These are phyloP conservation scores for Gopherus evgoodei DNA, from an alignment of 2,113 vertebrate genomes.

Conservation along the genomic window DNA sequence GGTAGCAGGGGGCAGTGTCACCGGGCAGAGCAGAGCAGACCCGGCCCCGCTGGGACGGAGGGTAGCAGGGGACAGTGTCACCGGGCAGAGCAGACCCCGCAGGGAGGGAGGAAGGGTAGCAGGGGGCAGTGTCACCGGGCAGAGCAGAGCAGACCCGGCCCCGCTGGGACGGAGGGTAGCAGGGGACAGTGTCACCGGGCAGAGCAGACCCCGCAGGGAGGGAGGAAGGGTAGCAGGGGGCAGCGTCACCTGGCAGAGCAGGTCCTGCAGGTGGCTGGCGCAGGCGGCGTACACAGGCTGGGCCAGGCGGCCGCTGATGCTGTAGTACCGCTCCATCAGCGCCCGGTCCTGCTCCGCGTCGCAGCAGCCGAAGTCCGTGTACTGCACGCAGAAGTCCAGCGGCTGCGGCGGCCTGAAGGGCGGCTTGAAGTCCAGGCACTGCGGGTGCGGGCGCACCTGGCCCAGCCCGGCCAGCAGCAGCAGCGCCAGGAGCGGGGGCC, in stretches of 20 bases:
- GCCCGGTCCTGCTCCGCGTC: conserved; percentile 82
- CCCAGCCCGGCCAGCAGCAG: conserved; percentile 33
- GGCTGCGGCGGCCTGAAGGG: conserved; percentile 88
- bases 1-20: too few species aligned
- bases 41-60: too few species aligned
- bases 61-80: too few species aligned
- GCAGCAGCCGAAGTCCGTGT: conserved; percentile 93
- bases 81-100: too few species aligned
- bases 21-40: too few species aligned
- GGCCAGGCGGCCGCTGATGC: conserved; percentile 81
- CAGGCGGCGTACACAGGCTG: conserved; percentile 79
- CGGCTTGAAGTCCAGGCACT: conserved; percentile 96
- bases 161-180: too few species aligned
- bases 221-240: too few species aligned
- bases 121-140: too few species aligned
- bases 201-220: not conserved
- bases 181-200: too few species aligned
- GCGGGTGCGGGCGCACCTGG: conserved; percentile 83
- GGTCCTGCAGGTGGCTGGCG: conserved; percentile 87
- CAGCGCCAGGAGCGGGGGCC: conserved; percentile 2
- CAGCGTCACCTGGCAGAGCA: conserved; percentile 92
- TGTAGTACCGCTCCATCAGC: conserved; percentile 85
- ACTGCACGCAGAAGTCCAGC: conserved; percentile 90
- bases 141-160: too few species aligned
- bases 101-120: too few species aligned